Base-by-base conservation (phyloP, 2,113 vertebrate species). In the Laterallus jamaicensis region DNA sequence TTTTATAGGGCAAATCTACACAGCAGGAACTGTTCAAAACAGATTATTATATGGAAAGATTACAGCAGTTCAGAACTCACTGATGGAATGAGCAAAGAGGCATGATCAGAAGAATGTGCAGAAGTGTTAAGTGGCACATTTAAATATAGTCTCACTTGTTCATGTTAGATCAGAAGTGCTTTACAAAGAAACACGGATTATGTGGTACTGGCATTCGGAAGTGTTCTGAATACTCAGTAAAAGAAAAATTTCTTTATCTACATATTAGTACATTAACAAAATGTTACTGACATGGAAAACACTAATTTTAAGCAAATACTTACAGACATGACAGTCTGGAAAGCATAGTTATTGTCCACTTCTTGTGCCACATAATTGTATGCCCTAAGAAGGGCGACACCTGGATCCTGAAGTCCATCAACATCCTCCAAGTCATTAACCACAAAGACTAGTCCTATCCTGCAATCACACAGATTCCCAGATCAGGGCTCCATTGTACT, bases 351-450 rank as follows among this genome's bases (percentile, higher is more conserved):
- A 90, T 97, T 98, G 96, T 99, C 99, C 96, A 98, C 95, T 96
- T 99, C 99, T 44, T 99, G 98, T 11, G 98, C 97, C 91, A 99
- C 98, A 58, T 99, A 99, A 98, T 99, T 99, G 96, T 99, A 99
- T 0, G 99, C 98, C 92, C 99, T 98, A 35, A 99, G 98, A 67
- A 99, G 95, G 12, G 99, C 99, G 93, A 99, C 99, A 12, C 99
- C 99, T 11, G 98, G 95, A 82, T 99, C 99, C 93, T 99, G 97
- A 97, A 99, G 98, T 3, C 99, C 99, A 94, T 99, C 99, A 35
- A 99, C 90, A 54, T 99, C 98, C 26, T 99, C 99, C 1, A 97
- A 98, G 54, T 99, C 98, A 24, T 99, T 98, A 96, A 99, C 99
- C 93, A 99, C 99, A 82, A 99, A 99, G 93, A 99, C 98, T 63